Conservation (phyloP, 2,888 invertebrate species). For the Trissonchulus latispiculum region DNA sequence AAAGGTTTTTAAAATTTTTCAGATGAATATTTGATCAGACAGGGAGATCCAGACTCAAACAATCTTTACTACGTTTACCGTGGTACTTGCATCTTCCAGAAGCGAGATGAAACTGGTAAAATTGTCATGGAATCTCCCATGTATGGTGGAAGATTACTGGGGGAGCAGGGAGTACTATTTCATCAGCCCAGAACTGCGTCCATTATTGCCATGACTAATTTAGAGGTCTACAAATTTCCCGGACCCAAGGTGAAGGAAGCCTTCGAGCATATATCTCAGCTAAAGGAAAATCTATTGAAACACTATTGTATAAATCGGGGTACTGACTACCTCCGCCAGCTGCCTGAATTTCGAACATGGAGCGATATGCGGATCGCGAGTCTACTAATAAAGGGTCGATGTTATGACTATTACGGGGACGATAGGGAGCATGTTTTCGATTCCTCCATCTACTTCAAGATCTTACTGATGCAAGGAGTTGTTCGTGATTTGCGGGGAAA, state of each 20-base stretch:
- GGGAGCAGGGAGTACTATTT: not conserved
- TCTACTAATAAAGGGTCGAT: not conserved
- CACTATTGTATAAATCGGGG: conserved; percentile 1
- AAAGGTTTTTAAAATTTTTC: too few species aligned
- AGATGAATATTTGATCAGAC: too few species aligned
- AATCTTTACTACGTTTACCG: not conserved
- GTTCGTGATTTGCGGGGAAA: not conserved
- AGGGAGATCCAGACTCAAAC: not conserved
- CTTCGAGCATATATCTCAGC: not conserved
- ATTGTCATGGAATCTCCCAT: not conserved
- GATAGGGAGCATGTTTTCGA: not conserved
- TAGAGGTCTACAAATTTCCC: not conserved
- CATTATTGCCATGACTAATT: not conserved
- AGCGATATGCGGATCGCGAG: not conserved
- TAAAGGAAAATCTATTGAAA: not conserved
- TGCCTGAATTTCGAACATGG: not conserved
- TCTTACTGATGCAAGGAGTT: not conserved
- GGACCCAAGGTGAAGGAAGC: not conserved
- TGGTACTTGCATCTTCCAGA: not conserved
- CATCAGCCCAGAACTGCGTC: not conserved
- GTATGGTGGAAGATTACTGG: not conserved
- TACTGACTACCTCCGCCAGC: not conserved
- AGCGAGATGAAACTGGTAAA: not conserved
- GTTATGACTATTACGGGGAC: not conserved
- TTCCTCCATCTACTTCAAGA: not conserved